phyloP scores from a whole-genome alignment of 2,797 vertebrate genomes.

The Antennarius maculatus region DNA sequence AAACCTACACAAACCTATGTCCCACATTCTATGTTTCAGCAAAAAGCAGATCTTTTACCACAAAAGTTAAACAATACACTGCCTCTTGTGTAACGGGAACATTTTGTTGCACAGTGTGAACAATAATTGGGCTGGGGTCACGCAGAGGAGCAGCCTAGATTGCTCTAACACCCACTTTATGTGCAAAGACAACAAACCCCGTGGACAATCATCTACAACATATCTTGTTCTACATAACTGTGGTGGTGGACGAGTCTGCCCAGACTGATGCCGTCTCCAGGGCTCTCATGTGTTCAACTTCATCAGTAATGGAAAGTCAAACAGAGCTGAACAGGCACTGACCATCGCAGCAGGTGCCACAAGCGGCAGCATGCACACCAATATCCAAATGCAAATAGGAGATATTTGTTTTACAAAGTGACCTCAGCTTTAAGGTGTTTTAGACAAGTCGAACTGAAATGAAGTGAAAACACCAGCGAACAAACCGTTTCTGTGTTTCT shows the following conservation, averaged over 20 bases:
- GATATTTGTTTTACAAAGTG: slow-evolving; percentile 61
- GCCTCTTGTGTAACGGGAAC: slow-evolving; percentile 47
- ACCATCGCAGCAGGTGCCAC: slow-evolving; percentile 39
- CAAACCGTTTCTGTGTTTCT: not conserved
- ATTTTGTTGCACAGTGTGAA: slow-evolving; percentile 52
- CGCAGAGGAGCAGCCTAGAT: slow-evolving; percentile 36
- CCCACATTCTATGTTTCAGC: slow-evolving; percentile 6
- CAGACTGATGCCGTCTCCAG: not conserved
- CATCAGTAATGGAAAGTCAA: slow-evolving; percentile 46
- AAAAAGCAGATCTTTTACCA: slow-evolving; percentile 14
- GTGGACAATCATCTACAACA: slow-evolving; percentile 8
- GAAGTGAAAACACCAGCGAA: slow-evolving; percentile 1
- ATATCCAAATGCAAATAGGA: slow-evolving; percentile 58
- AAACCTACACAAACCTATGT: not conserved
- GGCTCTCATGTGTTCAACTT: not conserved
- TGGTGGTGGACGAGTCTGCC: not conserved
- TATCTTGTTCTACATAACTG: not conserved
- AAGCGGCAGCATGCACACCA: slow-evolving; percentile 31
- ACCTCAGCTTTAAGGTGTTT: not conserved
- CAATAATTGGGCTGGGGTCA: slow-evolving; percentile 34
- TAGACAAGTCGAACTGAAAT: not conserved
- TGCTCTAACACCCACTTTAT: slow-evolving; percentile 28
- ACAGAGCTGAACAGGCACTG: slow-evolving; percentile 41
- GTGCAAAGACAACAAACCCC: slow-evolving; percentile 1
- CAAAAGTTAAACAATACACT: slow-evolving; percentile 22